Base-by-base conservation (phyloP, 2,113 vertebrate genomes). In the Pygoscelis adeliae region DNA sequence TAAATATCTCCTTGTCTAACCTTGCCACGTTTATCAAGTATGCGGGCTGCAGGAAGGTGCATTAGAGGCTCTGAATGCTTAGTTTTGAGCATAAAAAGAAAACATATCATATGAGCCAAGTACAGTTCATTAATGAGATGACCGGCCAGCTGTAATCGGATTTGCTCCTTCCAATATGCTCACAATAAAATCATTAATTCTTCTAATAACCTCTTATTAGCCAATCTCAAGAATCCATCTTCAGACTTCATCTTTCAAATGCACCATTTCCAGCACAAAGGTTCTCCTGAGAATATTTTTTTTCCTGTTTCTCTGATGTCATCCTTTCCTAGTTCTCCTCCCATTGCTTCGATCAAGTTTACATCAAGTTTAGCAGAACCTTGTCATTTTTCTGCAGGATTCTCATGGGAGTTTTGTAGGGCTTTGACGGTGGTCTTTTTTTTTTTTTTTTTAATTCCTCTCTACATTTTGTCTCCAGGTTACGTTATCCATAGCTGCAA, bases 1-100 rank as follows among this genome's bases (percentile, higher is more conserved):
- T 93, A 91, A 82, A 69, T 85, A 93, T 91, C 72, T 83, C 83
- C 78, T 87, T 83, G 69, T 40, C 80, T 89, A 89, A 94, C 83
- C 83, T 96, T 96, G 83, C 65, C 44, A 50, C 0, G 0, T 44
- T 59, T 93, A 83, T 81, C 36, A 53, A 79, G 53, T 34, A 29
- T 44, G 23, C 36, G 34, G 58, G 27, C 46, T 93, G 46, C 78
- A 87, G 26, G 6, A 87, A 2, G 15, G n/a, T 32, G 34, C 7
- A 30, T 62, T 46, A 89, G 36, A 46, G 13, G 11, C 36, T 82
- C 17, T 46, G 30, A 67, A 21, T 0, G 0, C 5, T 85, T 21
- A 11, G 26, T 61, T 90, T 72, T 36, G 21, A 79, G 49, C 34
- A 65, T 6, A n/a, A 72, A 93, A 44, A 53, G 6, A 69, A 86